These are phyloP conservation scores for Melanitta fusca DNA, from an alignment of 2,797 vertebrate genomes.

Conservation along the genomic window DNA sequence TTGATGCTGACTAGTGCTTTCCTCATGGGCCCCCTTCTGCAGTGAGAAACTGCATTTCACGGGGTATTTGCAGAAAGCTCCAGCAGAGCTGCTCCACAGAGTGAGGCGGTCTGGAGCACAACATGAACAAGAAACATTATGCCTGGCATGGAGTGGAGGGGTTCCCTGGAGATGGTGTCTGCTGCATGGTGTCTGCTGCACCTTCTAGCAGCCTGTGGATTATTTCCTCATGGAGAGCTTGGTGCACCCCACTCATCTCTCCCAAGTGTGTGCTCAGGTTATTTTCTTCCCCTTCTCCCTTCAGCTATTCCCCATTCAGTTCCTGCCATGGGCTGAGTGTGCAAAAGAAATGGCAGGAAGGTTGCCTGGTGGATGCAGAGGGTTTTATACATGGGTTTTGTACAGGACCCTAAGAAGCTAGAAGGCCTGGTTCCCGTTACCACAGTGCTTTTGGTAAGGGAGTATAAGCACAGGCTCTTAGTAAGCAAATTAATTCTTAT, in stretches of 20 bases:
- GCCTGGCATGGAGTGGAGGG: neutral
- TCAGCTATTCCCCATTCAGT: neutral
- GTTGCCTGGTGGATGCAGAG: neutral
- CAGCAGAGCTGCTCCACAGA: slow-evolving; percentile 2
- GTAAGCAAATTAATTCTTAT: slow-evolving; percentile 22
- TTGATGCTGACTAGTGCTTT: slow-evolving; percentile 44
- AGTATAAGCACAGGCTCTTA: neutral
- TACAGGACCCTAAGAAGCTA: neutral
- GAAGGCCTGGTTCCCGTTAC: neutral
- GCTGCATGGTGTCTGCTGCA: neutral
- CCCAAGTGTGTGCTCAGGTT: neutral
- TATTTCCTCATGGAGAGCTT: neutral
- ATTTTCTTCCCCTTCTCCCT: neutral
- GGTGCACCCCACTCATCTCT: neutral
- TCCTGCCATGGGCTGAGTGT: rapidly evolving
- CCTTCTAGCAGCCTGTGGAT: neutral
- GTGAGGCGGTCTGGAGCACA: neutral
- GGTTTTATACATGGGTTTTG: neutral
- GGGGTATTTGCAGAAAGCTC: slow-evolving; percentile 40
- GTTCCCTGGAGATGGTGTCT: neutral
- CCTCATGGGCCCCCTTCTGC: slow-evolving; percentile 18
- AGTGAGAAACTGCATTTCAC: slow-evolving; percentile 40
- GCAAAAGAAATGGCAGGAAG: neutral
- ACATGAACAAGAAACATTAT: neutral
- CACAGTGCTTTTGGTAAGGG: neutral